Evolutionary conservation across 2,113 vertebrate genomes (phyloP), one percentile per base, ranked within the genome.

Genomic region (Brienomyrus longianalis): DNA sequence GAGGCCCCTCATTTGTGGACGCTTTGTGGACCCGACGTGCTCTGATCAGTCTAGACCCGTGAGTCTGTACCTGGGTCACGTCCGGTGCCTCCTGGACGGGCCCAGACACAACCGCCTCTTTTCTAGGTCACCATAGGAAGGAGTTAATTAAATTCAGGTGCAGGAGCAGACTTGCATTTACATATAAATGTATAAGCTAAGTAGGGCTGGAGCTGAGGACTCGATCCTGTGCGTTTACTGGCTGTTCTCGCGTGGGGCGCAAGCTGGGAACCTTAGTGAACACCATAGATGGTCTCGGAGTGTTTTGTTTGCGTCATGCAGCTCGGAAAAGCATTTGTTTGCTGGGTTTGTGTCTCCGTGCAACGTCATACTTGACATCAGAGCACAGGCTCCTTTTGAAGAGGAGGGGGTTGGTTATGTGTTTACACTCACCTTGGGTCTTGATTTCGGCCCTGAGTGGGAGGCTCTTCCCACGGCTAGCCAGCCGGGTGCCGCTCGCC

Each of bases 391-490:
- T 88, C 47, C 88, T 80, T 80, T 52, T 88, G 88, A 88, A 74
- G 62, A 3, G 90, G 90, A 91, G 94, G 92, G 92, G 91, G 89
- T 90, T 91, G 91, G 89, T 91, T 91, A 94, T 93, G 93, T 31
- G 31, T 31, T 31, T 31, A 95, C 94, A 91, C 90, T 92, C 21
- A 47, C n/a, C 59, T 83, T 21, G 48, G 10, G 17, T 39, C 43
- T 88, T 23, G 83, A 83, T 90, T 27, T 93, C 66, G 27, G 87
- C 17, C 70, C 45, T 50, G 83, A 31, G 45, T 27, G 21, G 83
- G 83, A 47, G 83, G 23, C 43, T 48, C 43, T 77, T 62, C 31
- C 8, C 70, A 35, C 15, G 5, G 31, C 31, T 15, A 2, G 11
- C 31, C 10, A 77, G 13, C 13, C 0, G 1, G 5, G 70, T 15